These are phyloP conservation scores for Solenodon paradoxus DNA, from an alignment of 2,113 vertebrate genomes.

Conservation along the genomic window DNA sequence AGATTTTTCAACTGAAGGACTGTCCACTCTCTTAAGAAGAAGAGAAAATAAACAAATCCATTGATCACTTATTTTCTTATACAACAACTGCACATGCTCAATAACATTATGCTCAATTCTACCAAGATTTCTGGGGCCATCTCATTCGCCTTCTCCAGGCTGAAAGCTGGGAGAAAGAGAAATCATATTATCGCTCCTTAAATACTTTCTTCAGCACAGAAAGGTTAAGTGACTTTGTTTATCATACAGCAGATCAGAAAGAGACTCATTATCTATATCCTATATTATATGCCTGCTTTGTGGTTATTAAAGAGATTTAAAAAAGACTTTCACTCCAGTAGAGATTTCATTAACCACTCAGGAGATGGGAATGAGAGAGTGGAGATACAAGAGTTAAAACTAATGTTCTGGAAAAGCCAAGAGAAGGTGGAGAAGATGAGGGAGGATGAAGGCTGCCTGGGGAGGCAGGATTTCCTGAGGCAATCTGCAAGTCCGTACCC, in stretches of 20 bases:
- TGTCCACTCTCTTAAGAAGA: constrained; percentile 24
- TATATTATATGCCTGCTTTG: background rate
- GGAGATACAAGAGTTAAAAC: background rate
- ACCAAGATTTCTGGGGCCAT: background rate
- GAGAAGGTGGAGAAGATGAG: background rate
- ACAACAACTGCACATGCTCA: background rate
- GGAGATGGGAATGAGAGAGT: background rate
- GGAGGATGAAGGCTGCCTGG: background rate
- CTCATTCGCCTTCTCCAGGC: background rate
- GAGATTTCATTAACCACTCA: background rate
- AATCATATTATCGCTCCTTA: background rate
- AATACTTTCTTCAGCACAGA: background rate
- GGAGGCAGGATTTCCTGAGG: background rate
- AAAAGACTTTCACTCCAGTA: background rate
- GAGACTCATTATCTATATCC: background rate
- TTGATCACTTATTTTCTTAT: constrained; percentile 14
- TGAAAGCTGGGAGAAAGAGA: background rate
- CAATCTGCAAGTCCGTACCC: background rate
- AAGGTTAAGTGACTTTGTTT: background rate
- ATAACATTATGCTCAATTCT: constrained; percentile 33
- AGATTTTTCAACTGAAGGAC: constrained; percentile 23
- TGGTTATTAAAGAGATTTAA: background rate
- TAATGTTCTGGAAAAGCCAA: background rate
- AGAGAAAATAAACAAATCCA: background rate
- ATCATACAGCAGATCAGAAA: background rate